Evolutionary conservation across 2,113 vertebrate species (phyloP).

Genomic region (Parus major): DNA sequence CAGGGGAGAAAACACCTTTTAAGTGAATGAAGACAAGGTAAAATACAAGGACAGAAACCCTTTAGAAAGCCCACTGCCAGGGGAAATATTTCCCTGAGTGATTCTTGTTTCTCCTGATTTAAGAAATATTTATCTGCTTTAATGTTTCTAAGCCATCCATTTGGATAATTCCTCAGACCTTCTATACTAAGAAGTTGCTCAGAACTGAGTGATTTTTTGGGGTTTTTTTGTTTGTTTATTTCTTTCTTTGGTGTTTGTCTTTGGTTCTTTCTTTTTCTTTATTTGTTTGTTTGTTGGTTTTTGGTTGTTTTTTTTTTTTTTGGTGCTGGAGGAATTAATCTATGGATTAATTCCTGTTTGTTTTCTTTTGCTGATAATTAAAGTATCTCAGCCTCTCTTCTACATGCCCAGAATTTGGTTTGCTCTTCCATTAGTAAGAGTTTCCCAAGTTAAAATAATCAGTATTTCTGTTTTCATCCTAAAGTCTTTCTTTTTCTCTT

Average conservation of each 20-base stretch:
- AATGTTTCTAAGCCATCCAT: not conserved
- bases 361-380: not conserved
- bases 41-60: not conserved
- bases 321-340: not conserved
- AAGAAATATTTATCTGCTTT: not conserved
- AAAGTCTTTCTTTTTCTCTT: not conserved
- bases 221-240: not conserved
- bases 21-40: not conserved
- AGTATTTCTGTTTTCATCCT: not conserved
- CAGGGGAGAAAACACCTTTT: not conserved
- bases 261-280: too few relatives aligned
- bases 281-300: not conserved
- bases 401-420: not conserved
- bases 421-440: not conserved
- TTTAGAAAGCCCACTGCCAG: not conserved
- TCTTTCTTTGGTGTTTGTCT: too few relatives aligned
- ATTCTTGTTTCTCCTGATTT: not conserved
- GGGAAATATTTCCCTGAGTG: not conserved
- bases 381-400: not conserved
- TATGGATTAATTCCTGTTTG: not conserved
- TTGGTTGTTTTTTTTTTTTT: too few relatives aligned
- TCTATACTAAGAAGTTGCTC: not conserved
- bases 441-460: not conserved
- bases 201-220: not conserved
- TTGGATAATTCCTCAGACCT: not conserved